Evolutionary conservation across 2,113 vertebrate genomes (phyloP), one percentile per base, ranked within the genome.

Genomic region (Osmerus mordax): DNA sequence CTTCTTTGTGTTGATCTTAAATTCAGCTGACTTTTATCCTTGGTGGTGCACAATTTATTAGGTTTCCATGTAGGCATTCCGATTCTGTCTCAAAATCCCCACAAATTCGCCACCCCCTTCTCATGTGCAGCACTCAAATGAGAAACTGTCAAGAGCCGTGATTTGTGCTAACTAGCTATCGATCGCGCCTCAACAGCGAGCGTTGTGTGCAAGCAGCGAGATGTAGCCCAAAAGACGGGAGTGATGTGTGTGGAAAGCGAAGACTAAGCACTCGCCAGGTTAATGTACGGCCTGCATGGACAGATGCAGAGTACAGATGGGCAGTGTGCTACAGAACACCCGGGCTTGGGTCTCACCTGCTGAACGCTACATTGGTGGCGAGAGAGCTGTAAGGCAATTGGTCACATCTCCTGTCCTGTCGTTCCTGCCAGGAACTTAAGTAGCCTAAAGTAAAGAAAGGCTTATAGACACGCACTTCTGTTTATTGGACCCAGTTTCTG

Each of bases 101-200:
- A 81, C 87, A 89, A 80, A 87, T 84, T 89, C 87, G 87, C 82
- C 79, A 80, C 83, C 81, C 88, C 88, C 83, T 84, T 87, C 87
- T 87, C 92, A 89, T 92, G 89, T 87, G 89, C 84, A 87, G 87
- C 90, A 90, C 89, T 92, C 92, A 93, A 91, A 94, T 94, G 93
- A 92, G 93, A 92, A 93, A 92, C 91, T 94, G 95, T 95, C 94
- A 94, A 91, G 91, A 91, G 84, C 91, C 81, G 92, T 93, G 94
- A 95, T 95, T 90, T 95, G 94, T 94, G 94, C 94, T 97, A 96
- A 97, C 94, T 94, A 95, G 94, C 92, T 96, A 97, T 97, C 88
- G 94, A 96, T 95, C 90, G 86, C 89, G 89, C 86, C 87, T 83
- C 90, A 91, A 88, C 90, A 78, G 92, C 91, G 91, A 90, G 93